Base-by-base conservation (phyloP, 2,113 vertebrate genomes). In the Leucoraja erinaceus region DNA sequence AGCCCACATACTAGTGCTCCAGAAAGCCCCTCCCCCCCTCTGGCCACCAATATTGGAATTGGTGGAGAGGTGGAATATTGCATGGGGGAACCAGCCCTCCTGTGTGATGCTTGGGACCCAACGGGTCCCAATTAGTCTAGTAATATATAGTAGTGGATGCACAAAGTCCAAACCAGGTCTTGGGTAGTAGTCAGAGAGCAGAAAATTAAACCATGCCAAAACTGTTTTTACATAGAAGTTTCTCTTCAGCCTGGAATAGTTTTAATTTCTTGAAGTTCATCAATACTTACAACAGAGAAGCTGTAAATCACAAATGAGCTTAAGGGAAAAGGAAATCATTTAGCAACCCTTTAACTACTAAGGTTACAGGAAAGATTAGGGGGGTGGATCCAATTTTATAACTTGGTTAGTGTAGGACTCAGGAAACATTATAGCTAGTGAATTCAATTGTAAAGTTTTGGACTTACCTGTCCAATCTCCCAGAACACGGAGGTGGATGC, bases 391-490 rank as follows among this genome's bases (percentile, higher is more conserved):
- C 18, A 84, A 84, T 6, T 84, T 84, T 16, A 11, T 59, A 14
- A 6, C 72, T 68, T 68, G 12, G 61, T n/a, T 88, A 61, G n/a
- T 88, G 61, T 33, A 88, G 70, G 16, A 66, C 18, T 70, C 68
- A 90, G 20, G 31, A 70, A 70, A 90, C 33, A 47, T 31, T 20
- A 47, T 7, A 0, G 72, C 25, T 72, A 25, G 22, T 59, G 4
- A 54, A 72, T 72, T 54, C n/a, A 70, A 3, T 25, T 38, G 33
- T 90, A 91, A 91, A 72, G 66, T 38, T 93, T 94, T 94, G 93
- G 91, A 97, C 97, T 94, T 97, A 99, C 99, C 97, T 95, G 99
- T 99, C 99, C 99, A 99, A 95, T 99, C 99, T 96, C 99, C 98
- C 93, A 99, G 96, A 90, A 99, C 96, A 95, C 99, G 97, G 94